Evolutionary conservation across 2,797 vertebrate species (phyloP), one percentile per base, ranked within the genome.

Genomic region (Sebastes variabilis): DNA sequence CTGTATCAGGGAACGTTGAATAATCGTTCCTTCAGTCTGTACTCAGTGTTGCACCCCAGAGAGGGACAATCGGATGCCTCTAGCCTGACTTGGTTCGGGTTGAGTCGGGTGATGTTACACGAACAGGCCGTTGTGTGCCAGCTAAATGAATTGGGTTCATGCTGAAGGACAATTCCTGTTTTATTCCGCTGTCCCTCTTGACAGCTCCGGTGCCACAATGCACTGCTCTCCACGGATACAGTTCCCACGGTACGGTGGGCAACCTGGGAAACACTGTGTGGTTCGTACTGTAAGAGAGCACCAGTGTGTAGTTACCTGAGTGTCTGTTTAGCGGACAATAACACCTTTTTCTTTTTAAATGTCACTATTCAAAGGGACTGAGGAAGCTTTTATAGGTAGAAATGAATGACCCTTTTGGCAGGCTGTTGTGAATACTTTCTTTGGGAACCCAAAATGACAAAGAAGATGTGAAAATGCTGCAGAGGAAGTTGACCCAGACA

Each of bases 171-270:
- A 93, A 89, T 93, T 90, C 82, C 42, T 68, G 87, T 89, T 92
- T 88, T 90, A 91, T 90, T 77, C 82, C 5, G 18, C 73, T 75
- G 76, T 89, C 86, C 81, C 91, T 82, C 72, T 72, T 76, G 82
- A 86, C 76, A 60, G 76, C 82, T 88, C 80, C 66, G 67, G 70
- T 72, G 54, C 77, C 71, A 90, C 93, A 93, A 90, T 91, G 83
- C 29, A 10, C 74, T 58, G 65, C 75, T 88, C 80, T 86, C 73
- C 38, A 7, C 38, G 4, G 66, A 77, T 25, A 75, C 76, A 22
- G 86, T 95, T 95, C 94, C 93, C 94, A 94, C 93, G 91, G 79
- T 91, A 62, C 6, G 12, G 29, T 56, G 60, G 55, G 77, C 75
- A 80, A 87, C 90, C 81, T 90, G 88, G 89, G 91, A 92, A 80